Evolutionary conservation across 2,797 vertebrate species (phyloP).

Genomic region (Chaunax sp.): DNA sequence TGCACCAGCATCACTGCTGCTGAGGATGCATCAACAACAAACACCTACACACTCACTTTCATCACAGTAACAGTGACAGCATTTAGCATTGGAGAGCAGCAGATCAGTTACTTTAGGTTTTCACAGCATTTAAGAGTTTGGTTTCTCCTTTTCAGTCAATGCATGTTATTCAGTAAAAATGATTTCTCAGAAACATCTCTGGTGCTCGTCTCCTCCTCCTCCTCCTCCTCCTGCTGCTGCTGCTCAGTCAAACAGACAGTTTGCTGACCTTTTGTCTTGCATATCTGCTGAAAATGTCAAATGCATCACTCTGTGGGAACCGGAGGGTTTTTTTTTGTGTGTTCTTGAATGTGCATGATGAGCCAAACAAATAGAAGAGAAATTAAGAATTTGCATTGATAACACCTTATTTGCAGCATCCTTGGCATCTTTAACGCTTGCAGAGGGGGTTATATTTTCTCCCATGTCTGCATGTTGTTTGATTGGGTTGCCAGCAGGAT

Average conservation of each 20-base stretch:
- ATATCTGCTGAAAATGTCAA: conserved; percentile 14
- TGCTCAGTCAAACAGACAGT: neutral
- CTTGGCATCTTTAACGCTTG: too few relatives aligned
- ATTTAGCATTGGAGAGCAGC: too few relatives aligned
- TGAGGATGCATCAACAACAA: conserved; percentile 24
- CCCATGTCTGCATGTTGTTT: too few relatives aligned
- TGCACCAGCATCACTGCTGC: conserved; percentile 35
- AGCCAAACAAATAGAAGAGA: neutral
- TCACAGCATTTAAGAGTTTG: too few relatives aligned
- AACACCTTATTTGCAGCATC: too few relatives aligned
- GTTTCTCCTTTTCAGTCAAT: neutral
- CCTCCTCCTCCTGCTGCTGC: too few relatives aligned
- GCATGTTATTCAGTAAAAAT: neutral
- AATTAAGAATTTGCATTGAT: too few relatives aligned
- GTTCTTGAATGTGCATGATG: neutral
- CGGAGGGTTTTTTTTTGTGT: conserved; percentile 18
- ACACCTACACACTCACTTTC: conserved; percentile 57
- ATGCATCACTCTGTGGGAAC: neutral
- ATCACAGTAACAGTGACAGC: conserved; percentile 5
- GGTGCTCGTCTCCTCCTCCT: too few relatives aligned
- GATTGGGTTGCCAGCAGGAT: too few relatives aligned
- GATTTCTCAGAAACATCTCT: too few relatives aligned
- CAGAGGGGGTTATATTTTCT: too few relatives aligned
- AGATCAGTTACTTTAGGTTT: too few relatives aligned
- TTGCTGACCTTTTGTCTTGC: neutral